Evolutionary conservation across 2,888 invertebrate species (phyloP).

Genomic region (Xylota sylvarum): DNA sequence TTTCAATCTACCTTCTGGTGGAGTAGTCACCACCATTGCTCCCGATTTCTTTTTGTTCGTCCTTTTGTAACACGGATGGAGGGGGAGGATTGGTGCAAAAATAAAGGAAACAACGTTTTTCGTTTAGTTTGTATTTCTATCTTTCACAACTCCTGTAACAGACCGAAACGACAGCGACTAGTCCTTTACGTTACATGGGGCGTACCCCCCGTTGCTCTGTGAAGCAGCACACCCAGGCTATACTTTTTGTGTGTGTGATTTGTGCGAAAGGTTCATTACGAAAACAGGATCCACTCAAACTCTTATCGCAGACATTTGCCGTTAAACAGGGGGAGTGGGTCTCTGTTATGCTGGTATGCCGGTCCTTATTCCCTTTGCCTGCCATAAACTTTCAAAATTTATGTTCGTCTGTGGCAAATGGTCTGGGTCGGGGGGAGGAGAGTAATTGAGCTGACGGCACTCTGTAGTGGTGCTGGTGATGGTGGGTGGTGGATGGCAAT

Average conservation of each 20-base stretch:
- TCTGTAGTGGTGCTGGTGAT: slow-evolving; percentile 19
- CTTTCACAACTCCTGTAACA: slow-evolving; percentile 56
- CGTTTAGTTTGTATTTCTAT: slow-evolving; percentile 66
- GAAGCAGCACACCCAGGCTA: slow-evolving; percentile 20
- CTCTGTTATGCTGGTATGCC: slow-evolving; percentile 44
- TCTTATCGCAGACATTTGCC: slow-evolving; percentile 76
- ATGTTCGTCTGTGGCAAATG: slow-evolving; percentile 77
- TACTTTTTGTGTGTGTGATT: slow-evolving; percentile 61
- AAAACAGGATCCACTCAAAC: slow-evolving; percentile 75
- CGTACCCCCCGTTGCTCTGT: not conserved
- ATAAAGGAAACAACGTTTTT: slow-evolving; percentile 62
- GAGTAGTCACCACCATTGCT: slow-evolving; percentile 46
- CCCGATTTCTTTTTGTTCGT: slow-evolving; percentile 26
- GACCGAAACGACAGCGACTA: slow-evolving; percentile 27
- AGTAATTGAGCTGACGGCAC: slow-evolving; percentile 55
- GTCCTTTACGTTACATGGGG: slow-evolving; percentile 49
- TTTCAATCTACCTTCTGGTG: slow-evolving; percentile 26
- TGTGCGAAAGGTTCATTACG: slow-evolving; percentile 76
- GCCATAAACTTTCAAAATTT: slow-evolving; percentile 76
- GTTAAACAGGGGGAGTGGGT: slow-evolving; percentile 49
- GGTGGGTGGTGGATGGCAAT: slow-evolving; percentile 34
- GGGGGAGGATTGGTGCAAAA: not conserved
- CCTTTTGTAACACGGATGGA: not conserved
- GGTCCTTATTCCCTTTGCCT: slow-evolving; percentile 62
- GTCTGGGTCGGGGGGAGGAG: slow-evolving; percentile 45